phyloP scores from a whole-genome alignment of 1,140 invertebrate genomes.

The Drosophila setifemur region DNA sequence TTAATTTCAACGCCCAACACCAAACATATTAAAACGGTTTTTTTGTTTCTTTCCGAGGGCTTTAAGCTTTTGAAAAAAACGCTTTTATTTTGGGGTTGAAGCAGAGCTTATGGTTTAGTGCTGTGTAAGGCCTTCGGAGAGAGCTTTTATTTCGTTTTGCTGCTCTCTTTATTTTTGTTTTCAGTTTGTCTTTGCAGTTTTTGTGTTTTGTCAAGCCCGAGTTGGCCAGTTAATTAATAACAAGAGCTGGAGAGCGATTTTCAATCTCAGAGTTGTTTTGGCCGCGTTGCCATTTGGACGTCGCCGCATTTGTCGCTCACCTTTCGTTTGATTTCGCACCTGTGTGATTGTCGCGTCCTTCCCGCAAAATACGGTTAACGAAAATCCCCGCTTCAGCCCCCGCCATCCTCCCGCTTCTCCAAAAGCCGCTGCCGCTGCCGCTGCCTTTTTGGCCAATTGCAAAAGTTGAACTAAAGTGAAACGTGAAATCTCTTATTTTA shows the following conservation, averaged over 20 bases:
- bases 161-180: conserved; percentile 15
- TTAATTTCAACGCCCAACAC: too few species aligned
- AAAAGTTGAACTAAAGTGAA: conserved; percentile 53
- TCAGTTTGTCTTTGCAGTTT: conserved; percentile 8
- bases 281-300: conserved; percentile 65
- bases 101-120: conserved; percentile 1
- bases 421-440: not conserved
- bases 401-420: not conserved
- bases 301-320: conserved; percentile 29
- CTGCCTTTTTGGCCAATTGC: conserved; percentile 42
- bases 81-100: not conserved
- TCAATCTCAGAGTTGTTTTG: conserved; percentile 61
- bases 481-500: conserved; percentile 51
- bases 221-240: conserved; percentile 77
- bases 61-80: not conserved
- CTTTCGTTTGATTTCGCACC: conserved; percentile 10
- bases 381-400: not conserved
- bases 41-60: not conserved
- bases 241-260: conserved; percentile 52
- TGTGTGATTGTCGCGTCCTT: conserved; percentile 48
- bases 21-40: too few species aligned
- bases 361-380: not conserved
- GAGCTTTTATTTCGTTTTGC: conserved; percentile 31
- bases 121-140: conserved; percentile 3
- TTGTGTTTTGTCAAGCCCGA: conserved; percentile 67